These are phyloP conservation scores for cattle (Bos taurus) DNA, from an alignment of 2,113 vertebrate genomes.

Conservation along the genomic window ARS-UCD2.0 NC_037335.1:20833501-20834000, in stretches of 20 bases:
- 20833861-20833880: background rate
- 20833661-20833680: background rate
- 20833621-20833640: conserved; percentile 28
- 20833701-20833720: background rate
- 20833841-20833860: background rate
- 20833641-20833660: conserved; percentile 12
- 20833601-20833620: conserved; percentile 59
- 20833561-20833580: conserved; percentile 54
- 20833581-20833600: conserved; percentile 63
- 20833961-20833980: background rate
- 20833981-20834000: background rate
- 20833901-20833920: background rate
- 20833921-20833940: background rate
- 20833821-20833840: background rate
- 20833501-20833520: conserved; percentile 8
- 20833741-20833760: conserved; percentile 8
- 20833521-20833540: conserved; percentile 34
- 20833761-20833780: background rate
- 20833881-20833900: background rate
- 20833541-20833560: conserved; percentile 51
- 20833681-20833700: background rate
- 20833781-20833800: background rate
- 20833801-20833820: background rate
- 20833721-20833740: background rate
- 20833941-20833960: background rate